These are phyloP conservation scores for Mythimna pallens DNA, from an alignment of 2,888 invertebrate species.

Conservation along the genomic window DNA sequence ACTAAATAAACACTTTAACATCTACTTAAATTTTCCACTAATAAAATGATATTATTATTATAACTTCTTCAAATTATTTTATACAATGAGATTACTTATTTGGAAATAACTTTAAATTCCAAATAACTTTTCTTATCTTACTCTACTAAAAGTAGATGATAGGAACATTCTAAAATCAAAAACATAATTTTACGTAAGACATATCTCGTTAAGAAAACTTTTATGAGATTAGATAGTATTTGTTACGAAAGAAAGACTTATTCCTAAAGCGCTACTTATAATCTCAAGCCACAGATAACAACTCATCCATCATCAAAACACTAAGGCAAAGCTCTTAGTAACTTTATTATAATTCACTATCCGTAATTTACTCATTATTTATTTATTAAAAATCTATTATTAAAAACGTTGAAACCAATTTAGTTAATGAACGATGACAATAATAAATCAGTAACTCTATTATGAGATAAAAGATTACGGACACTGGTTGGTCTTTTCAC, in stretches of 20 bases:
- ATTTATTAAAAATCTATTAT: too few relatives aligned
- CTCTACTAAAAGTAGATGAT: background rate
- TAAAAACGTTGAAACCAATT: too few relatives aligned
- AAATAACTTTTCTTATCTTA: background rate
- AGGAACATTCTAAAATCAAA: background rate
- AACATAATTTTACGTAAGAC: background rate
- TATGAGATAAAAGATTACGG: too few relatives aligned
- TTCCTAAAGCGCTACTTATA: background rate
- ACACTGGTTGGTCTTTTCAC: too few relatives aligned
- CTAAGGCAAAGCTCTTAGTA: background rate
- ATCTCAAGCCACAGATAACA: background rate
- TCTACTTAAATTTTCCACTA: background rate
- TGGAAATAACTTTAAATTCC: background rate
- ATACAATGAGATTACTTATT: conserved; percentile 4
- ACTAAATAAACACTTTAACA: conserved; percentile 14
- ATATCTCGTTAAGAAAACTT: background rate
- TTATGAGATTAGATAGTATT: background rate
- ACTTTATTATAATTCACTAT: background rate
- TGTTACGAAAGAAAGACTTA: background rate
- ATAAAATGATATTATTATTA: background rate
- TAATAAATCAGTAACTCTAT: too few relatives aligned
- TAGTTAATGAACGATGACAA: too few relatives aligned
- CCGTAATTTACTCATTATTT: background rate
- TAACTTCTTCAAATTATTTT: conserved; percentile 16
- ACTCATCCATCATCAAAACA: background rate